phyloP scores from a whole-genome alignment of 2,888 invertebrate species.

The Apoda limacodes region DNA sequence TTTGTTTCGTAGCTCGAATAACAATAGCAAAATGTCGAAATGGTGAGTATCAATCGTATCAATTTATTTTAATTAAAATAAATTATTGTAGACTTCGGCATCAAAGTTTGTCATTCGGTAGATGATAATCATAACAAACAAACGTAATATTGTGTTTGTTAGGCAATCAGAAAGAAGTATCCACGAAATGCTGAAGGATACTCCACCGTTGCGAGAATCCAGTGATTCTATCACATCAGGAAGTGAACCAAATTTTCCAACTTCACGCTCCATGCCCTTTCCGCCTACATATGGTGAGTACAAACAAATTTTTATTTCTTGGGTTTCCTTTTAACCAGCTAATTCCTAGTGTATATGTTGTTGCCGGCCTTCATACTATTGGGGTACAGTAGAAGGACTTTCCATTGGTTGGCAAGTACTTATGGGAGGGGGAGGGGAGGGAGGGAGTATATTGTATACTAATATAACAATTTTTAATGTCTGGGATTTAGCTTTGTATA shows the following conservation, averaged over 20 bases:
- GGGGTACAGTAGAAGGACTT: too few species aligned
- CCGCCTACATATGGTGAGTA: conserved; percentile 74
- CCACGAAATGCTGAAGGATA: conserved; percentile 88
- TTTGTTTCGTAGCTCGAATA: too few species aligned
- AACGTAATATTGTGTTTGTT: conserved; percentile 16
- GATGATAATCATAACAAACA: conserved; percentile 12
- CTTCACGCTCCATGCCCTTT: conserved; percentile 77
- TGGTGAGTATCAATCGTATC: conserved; percentile 37
- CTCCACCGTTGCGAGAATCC: conserved; percentile 81
- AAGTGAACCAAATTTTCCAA: conserved; percentile 75
- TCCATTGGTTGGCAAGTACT: too few species aligned
- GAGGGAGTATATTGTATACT: too few species aligned
- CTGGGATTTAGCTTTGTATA: too few species aligned
- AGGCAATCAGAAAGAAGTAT: conserved; percentile 77
- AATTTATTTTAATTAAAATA: not conserved
- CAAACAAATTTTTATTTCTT: too few species aligned
- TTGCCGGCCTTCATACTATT: too few species aligned
- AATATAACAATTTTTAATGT: too few species aligned
- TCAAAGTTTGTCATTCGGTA: too few species aligned
- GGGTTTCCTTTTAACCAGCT: too few species aligned
- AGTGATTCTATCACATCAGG: conserved; percentile 81
- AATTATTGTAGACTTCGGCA: not conserved
- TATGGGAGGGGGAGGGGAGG: too few species aligned
- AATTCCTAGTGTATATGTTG: too few species aligned
- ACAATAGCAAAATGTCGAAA: conserved; percentile 54